Evolutionary conservation across 2,888 invertebrate species (phyloP), one percentile per base, ranked within the genome.

Genomic region (Scaeva pyrastri): DNA sequence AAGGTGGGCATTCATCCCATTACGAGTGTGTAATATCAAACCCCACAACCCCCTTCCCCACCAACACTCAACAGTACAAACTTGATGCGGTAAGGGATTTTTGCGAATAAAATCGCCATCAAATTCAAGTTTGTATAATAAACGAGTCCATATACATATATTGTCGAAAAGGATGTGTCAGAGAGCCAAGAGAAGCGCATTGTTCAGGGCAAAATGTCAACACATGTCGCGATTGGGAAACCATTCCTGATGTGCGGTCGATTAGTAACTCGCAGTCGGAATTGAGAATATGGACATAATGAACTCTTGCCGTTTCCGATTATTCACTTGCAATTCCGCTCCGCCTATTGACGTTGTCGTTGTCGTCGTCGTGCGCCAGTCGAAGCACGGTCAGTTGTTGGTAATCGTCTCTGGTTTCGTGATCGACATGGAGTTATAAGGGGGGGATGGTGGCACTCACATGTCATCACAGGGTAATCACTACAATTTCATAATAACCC

Each of bases 181-280:
- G n/a, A n/a, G n/a, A n/a, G 55, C 45, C 81, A 10, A 48, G 2
- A 48, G 43, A 71, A 16, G 62, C 81, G 62, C 81, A 76, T 76
- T 81, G 43, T 74, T 48, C 41, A 21, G 52, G 70, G 58, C 55
- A 52, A 43, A 43, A 71, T 75, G 71, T 80, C 84, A 75, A 71
- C 71, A 85, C 81, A 72, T 81, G 72, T 77, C 56, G 73, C 72
- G 76, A 81, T 77, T 72, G 81, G 72, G 56, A 81, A 85, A 56
- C 81, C 81, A 76, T 85, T 85, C 41, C 68, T 73, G 52, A 26
- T 23, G 76, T 73, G n/a, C n/a, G 72, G 72, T 72, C 76, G 81
- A 81, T 81, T 81, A 81, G 72, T 85, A 71, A 81, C 76, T 85
- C 76, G n/a, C n/a, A 76, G 76, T 77, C 85, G 76, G 75, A 84